A percentile compares a stretch with the other conserved stretches of the same genome.
Conservation (phyloP, 2,888 invertebrate genomes). For the Archaeoteleia sp. region DNA sequence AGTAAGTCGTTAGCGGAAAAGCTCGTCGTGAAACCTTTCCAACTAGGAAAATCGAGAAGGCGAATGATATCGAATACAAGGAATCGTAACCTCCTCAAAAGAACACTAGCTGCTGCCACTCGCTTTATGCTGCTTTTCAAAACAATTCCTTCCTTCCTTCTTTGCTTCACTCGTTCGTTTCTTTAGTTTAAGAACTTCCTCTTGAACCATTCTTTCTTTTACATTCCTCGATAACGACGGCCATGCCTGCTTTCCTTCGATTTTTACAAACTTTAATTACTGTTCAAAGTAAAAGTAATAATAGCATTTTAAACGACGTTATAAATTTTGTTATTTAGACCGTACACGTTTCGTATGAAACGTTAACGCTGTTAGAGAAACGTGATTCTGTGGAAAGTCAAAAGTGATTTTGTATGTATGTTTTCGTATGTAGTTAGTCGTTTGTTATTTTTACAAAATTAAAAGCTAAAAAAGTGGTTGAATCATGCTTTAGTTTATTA, state of each 20-base stretch:
- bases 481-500: no score
- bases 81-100: slow-evolving; percentile 18
- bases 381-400: no score
- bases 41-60: slow-evolving; percentile 15
- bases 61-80: slow-evolving; percentile 27
- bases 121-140: slow-evolving; percentile 14
- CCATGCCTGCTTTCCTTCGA: slow-evolving; percentile 30
- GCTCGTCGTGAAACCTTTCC: slow-evolving; percentile 5
- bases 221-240: slow-evolving; percentile 31
- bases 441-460: no score
- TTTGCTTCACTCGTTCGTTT: slow-evolving; percentile 3
- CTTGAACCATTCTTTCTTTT: no score
- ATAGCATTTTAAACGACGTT: slow-evolving; percentile 22
- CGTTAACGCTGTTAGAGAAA: no score
- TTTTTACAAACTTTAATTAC: slow-evolving; percentile 31
- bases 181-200: slow-evolving; percentile 18
- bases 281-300: slow-evolving; percentile 31
- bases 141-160: slow-evolving; percentile 30
- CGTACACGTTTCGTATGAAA: neutral
- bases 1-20: slow-evolving; percentile 21
- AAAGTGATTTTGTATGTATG: no score
- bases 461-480: no score
- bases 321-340: slow-evolving; percentile 19
- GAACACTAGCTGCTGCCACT: slow-evolving; percentile 8
- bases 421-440: no score